These are phyloP conservation scores for Albula glossodonta DNA, from an alignment of 2,113 vertebrate species.

Conservation along the genomic window DNA sequence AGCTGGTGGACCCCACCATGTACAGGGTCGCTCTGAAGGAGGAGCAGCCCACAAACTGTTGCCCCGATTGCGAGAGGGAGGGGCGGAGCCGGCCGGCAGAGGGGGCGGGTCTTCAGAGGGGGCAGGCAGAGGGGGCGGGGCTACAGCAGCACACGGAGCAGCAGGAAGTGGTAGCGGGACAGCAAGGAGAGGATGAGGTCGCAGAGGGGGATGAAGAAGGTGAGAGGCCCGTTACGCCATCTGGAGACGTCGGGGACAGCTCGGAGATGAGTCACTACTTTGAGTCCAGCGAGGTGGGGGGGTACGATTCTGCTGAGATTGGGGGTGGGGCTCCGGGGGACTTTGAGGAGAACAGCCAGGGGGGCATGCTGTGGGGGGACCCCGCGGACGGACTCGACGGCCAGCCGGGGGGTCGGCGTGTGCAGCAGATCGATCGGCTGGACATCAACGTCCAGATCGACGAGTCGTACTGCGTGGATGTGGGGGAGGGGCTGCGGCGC, in stretches of 20 bases:
- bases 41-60: conserved; percentile 45
- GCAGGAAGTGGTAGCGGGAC: conserved; percentile 20
- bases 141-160: conserved; percentile 53
- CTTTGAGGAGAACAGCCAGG: conserved; percentile 71
- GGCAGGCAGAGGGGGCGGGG: conserved; percentile 6
- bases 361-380: conserved; percentile 68
- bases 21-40: conserved; percentile 71
- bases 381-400: conserved; percentile 43
- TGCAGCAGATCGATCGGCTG: conserved; percentile 88
- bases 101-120: conserved; percentile 48
- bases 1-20: conserved; percentile 83
- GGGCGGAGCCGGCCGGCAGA: conserved; percentile 49
- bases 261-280: conserved; percentile 74
- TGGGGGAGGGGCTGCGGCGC: conserved; percentile 88
- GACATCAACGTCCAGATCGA: conserved; percentile 98
- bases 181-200: conserved; percentile 53
- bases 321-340: conserved; percentile 76
- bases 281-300: conserved; percentile 69
- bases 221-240: conserved; percentile 62
- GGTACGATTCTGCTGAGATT: conserved; percentile 71
- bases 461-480: conserved; percentile 94
- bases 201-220: conserved; percentile 65
- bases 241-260: conserved; percentile 60
- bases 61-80: conserved; percentile 68
- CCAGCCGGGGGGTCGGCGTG: conserved; percentile 77